phyloP scores from a whole-genome alignment of 2,113 vertebrate genomes.

The Nycticorax nycticorax region DNA sequence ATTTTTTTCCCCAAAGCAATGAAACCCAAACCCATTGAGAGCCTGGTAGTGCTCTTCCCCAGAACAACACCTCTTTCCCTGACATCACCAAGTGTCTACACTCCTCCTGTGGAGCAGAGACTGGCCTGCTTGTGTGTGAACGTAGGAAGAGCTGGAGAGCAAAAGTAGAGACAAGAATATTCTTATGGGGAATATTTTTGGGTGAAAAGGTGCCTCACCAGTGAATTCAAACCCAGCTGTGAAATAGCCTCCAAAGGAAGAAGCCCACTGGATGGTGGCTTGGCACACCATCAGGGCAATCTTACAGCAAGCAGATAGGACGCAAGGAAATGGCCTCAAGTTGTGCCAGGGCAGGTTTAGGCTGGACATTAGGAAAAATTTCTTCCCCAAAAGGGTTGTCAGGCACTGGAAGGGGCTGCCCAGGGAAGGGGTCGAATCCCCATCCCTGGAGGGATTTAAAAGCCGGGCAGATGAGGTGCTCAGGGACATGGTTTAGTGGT shows the following conservation, averaged over 20 bases:
- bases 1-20: not conserved
- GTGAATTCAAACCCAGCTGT: not conserved
- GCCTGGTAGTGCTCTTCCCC: not conserved
- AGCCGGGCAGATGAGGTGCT: no score
- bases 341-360: no score
- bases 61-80: not conserved
- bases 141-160: not conserved
- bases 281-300: not conserved
- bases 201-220: not conserved
- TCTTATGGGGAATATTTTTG: not conserved
- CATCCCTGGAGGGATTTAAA: no score
- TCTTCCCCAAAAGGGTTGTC: no score
- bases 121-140: not conserved
- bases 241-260: not conserved
- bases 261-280: not conserved
- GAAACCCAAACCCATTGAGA: not conserved
- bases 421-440: no score
- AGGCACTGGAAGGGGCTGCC: no score
- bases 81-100: not conserved
- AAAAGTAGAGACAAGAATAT: not conserved
- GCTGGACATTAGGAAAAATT: no score
- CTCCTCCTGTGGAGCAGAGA: not conserved
- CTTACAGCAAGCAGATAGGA: not conserved
- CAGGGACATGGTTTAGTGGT: no score
- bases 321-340: no score